Evolutionary conservation across 2,113 vertebrate species (phyloP), one percentile per base, ranked within the genome.

Genomic region (Platysteira castanea): DNA sequence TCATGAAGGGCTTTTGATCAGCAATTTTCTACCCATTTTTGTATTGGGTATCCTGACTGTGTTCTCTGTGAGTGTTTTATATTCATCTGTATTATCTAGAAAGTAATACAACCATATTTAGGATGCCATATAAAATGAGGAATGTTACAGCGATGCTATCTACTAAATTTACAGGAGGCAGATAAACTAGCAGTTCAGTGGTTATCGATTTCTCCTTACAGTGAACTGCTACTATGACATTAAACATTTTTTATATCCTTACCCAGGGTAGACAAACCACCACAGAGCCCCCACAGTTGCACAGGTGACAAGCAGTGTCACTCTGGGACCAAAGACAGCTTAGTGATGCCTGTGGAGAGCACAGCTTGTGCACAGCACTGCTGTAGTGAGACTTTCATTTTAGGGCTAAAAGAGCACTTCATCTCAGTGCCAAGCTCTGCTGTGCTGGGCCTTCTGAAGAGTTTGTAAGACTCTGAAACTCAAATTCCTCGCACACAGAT

Each of bases 61-160:
- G 31, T 60, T 93, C 81, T 64, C 56, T 79, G 9, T 13, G 13
- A 69, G 41, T n/a, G 15, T 54, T 96, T 95, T 90, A 75, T 86
- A 68, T 91, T n/a, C 15, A 41, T 41, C 44, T 80, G 11, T 61
- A n/a, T 65, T 89, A 90, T 49, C 71, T 78, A 46, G 64, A 77
- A 91, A 70, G 42, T 50, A 87, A 89, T 89, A 42, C 31, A 89
- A 20, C 9, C n/a, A 6, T 74, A 42, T 92, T 88, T 83, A 69
- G 22, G 59, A 37, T 42, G 37, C 68, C 80, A 70, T 3, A 77
- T 54, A 84, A 86, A 84, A 77, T 81, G 60, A 81, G 18, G 23
- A 84, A 70, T 54, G 46, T 60, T 89, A 19, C 31, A 65, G 42
- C 15, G 76, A 74, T 70, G 28, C 15, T 80, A 77, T 92, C 80